Percentiles rank a stretch among this genome's conserved stretches.
phyloP scores from a whole-genome alignment of 2,113 vertebrate species.

The Ameiurus melas region DNA sequence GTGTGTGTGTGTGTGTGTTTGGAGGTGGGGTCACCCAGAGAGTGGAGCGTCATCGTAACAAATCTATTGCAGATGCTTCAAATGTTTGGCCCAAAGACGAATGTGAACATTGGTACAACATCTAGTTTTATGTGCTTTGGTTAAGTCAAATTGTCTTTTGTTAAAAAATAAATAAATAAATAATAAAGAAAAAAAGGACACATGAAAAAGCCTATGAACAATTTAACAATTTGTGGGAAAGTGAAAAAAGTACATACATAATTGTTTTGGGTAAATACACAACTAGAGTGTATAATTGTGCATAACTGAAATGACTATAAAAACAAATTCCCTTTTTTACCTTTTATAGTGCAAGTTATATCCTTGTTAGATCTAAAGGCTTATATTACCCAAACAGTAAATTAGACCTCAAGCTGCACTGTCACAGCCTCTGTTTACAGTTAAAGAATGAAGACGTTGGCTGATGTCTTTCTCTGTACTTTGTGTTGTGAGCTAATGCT shows the following conservation, averaged over 20 bases:
- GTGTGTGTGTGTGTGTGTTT: neutral
- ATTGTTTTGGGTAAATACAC: neutral
- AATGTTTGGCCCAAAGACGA: neutral
- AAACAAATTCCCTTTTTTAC: neutral
- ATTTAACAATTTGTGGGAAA: neutral
- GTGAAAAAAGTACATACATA: neutral
- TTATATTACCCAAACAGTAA: too few relatives aligned
- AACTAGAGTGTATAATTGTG: neutral
- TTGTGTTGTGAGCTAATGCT: neutral
- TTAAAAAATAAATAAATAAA: too few relatives aligned
- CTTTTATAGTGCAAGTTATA: neutral
- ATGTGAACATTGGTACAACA: neutral
- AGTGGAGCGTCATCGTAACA: neutral
- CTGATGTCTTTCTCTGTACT: constrained; percentile 15
- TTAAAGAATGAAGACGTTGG: neutral
- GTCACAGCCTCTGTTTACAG: neutral
- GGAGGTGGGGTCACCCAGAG: neutral
- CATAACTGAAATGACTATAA: neutral
- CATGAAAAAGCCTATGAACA: neutral
- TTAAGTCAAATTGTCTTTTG: neutral
- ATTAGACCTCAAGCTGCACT: neutral
- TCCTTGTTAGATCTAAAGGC: neutral
- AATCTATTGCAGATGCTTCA: constrained; percentile 2
- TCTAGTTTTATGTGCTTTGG: neutral
- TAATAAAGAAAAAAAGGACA: neutral